These are phyloP conservation scores for Aphrophora alni DNA, from an alignment of 2,888 invertebrate species.

Conservation along the genomic window DNA sequence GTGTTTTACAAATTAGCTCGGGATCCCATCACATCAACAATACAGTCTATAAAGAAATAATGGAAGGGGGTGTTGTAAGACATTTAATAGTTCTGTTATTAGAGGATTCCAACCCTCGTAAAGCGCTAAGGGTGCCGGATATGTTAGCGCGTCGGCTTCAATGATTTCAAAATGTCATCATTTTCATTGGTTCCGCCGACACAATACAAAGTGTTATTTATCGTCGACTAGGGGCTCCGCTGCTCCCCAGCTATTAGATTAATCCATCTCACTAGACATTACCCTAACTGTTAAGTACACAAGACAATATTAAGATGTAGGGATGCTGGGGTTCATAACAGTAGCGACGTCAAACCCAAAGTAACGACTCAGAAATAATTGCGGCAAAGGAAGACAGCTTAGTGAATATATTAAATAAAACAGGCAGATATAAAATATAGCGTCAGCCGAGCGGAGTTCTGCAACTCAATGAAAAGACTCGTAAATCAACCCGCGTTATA, in stretches of 20 bases:
- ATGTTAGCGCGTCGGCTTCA: constrained; percentile 3
- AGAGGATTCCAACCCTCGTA: background rate
- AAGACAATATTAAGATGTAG: background rate
- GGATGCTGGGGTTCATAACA: background rate
- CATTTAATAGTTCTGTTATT: background rate
- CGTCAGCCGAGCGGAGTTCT: background rate
- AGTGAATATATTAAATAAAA: background rate
- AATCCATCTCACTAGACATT: background rate
- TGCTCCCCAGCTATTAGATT: background rate
- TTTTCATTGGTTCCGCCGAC: background rate
- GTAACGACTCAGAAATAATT: background rate
- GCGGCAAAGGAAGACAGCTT: background rate
- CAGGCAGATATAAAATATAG: background rate
- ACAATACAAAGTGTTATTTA: constrained; percentile 6
- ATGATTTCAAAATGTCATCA: background rate
- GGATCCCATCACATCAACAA: background rate
- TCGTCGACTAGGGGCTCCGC: background rate
- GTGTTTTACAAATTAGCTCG: background rate
- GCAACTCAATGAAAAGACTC: background rate
- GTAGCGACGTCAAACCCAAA: background rate
- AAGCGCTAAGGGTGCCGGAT: background rate
- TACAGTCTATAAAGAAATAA: background rate
- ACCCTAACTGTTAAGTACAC: background rate
- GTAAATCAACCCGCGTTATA: background rate
- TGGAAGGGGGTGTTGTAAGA: background rate